Conservation (phyloP, 2,888 invertebrate genomes). For the Eupithecia inturbata region DNA sequence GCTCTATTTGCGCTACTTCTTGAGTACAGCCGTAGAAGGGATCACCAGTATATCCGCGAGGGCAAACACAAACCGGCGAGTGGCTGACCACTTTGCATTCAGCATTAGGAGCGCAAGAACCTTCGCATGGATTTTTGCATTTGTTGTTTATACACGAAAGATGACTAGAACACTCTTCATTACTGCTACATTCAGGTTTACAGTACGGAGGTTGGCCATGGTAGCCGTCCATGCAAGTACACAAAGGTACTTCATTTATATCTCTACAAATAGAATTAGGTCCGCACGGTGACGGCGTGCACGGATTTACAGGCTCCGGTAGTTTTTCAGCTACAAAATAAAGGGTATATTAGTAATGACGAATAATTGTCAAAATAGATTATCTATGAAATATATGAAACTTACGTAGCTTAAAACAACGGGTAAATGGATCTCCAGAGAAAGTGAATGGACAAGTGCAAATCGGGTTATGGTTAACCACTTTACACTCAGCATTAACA, state of each 20-base stretch:
- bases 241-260: constrained; percentile 88
- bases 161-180: constrained; percentile 88
- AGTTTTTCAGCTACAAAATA: constrained; percentile 76
- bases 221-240: constrained; percentile 88
- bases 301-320: constrained; percentile 85
- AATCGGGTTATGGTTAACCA: constrained; percentile 90
- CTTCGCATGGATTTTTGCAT: constrained; percentile 90
- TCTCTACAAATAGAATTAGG: constrained; percentile 89
- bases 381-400: constrained; percentile 35
- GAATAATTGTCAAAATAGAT: neutral
- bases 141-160: constrained; percentile 90
- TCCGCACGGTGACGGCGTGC: constrained; percentile 91
- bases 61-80: constrained; percentile 89
- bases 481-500: constrained; percentile 88
- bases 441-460: constrained; percentile 87
- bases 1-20: constrained; percentile 64
- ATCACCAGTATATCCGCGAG: constrained; percentile 88
- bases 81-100: constrained; percentile 91
- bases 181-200: constrained; percentile 90
- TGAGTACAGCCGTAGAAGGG: constrained; percentile 87
- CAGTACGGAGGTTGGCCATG: constrained; percentile 90
- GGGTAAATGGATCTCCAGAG: constrained; percentile 87
- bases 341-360: neutral
- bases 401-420: constrained; percentile 84
- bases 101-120: constrained; percentile 88